Evolutionary conservation across 2,113 vertebrate genomes (phyloP), one percentile per base, ranked within the genome.

Genomic region (Thunnus maccoyii): DNA sequence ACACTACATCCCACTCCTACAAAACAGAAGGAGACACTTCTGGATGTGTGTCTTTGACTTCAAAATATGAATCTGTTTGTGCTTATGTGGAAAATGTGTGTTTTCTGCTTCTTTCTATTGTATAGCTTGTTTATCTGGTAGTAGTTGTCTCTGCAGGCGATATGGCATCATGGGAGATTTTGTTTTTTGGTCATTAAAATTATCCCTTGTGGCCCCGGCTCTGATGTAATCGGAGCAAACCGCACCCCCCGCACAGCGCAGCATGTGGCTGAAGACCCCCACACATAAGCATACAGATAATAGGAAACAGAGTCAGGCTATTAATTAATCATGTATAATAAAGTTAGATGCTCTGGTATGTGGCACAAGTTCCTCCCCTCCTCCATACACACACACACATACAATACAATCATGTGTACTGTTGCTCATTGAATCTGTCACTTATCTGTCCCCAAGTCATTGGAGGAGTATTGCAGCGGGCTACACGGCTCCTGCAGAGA

Each of bases 221-320:
- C 86, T 94, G 89, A 94, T 93, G 91, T 92, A 90, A 93, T 89
- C 54, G 48, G 70, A 78, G 82, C 72, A 77, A 72, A 86, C 86
- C 63, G 51, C 86, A 84, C 70, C 86, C 88, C 88, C 90, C 83
- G 72, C 84, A 73, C 71, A 69, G 88, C 84, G 25, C 86, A 18
- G 78, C 89, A 81, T 94, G 91, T 80, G 86, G 90, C 86, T 74
- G 56, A 77, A 36, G 75, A 69, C 78, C 84, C 78, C 72, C 85
- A 76, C 86, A 85, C 85, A 76, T 83, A 88, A 80, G 76, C 83
- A 73, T 80, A 60, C 77, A 84, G 69, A 91, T 91, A 91, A 95
- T 91, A 67, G 69, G 69, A 86, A 93, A 90, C 92, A 91, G 88
- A 89, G 81, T 87, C 41, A 66, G 32, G 27, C 90, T 69, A 88